phyloP scores from a whole-genome alignment of 2,888 invertebrate genomes.

The Lepidocyrtoides sp. region DNA sequence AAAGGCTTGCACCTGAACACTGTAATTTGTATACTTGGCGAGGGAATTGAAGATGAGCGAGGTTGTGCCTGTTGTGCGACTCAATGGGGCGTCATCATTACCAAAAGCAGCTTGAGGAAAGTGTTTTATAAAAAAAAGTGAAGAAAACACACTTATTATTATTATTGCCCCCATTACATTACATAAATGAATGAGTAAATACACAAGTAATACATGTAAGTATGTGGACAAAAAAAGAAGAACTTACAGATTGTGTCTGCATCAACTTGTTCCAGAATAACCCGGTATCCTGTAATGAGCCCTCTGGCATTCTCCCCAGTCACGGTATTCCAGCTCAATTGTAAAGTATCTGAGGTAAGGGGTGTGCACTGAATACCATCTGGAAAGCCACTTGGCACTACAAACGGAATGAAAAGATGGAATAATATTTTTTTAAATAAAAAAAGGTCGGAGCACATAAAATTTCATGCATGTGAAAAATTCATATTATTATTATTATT shows the following conservation, averaged over 20 bases:
- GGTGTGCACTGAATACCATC: conserved; percentile 86
- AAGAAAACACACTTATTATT: background rate
- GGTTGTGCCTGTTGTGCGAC: conserved; percentile 89
- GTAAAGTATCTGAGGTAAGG: conserved; percentile 86
- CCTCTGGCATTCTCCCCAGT: conserved; percentile 87
- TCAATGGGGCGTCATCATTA: conserved; percentile 70
- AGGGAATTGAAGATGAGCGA: conserved; percentile 91
- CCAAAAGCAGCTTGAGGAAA: conserved; percentile 1
- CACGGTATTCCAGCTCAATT: conserved; percentile 87
- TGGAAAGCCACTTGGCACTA: conserved; percentile 87
- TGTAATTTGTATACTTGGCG: conserved; percentile 93
- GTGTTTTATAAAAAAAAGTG: background rate
- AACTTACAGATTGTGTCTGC: conserved; percentile 70
- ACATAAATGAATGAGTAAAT: background rate
- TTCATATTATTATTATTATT: too few species aligned
- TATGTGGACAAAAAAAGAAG: background rate
- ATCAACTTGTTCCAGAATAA: conserved; percentile 83
- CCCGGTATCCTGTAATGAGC: conserved; percentile 86
- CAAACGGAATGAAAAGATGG: conserved; percentile 12
- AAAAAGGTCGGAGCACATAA: background rate
- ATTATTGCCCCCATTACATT: background rate
- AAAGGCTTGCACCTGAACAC: conserved; percentile 92
- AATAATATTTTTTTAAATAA: background rate
- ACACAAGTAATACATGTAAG: background rate
- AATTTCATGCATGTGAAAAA: too few species aligned